phyloP scores from a whole-genome alignment of 2,113 vertebrate genomes.

The Myrmecophaga tridactyla region DNA sequence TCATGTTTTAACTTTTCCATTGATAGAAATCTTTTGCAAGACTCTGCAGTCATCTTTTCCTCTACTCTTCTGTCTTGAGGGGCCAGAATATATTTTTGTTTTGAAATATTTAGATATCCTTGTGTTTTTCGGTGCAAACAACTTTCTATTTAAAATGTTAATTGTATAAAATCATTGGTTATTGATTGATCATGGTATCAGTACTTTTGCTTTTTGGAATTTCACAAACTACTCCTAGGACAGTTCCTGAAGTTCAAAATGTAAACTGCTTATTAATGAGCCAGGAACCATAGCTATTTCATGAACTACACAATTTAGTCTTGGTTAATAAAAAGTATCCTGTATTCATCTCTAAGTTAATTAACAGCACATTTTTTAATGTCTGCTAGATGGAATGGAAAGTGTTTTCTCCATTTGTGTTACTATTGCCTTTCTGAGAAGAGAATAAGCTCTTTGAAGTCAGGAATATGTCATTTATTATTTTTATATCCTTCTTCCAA shows the following conservation, averaged over 20 bases:
- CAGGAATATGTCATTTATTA: background rate
- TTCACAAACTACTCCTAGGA: background rate
- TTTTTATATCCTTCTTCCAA: conserved; percentile 14
- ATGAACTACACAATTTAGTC: background rate
- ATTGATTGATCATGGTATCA: background rate
- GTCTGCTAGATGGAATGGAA: background rate
- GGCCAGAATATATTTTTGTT: background rate
- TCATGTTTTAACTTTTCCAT: background rate
- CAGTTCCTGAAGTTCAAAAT: background rate
- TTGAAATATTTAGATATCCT: background rate
- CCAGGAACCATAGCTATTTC: background rate
- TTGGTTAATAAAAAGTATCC: background rate
- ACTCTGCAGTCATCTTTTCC: background rate
- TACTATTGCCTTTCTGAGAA: conserved; percentile 1
- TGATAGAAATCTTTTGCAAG: background rate
- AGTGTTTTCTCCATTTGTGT: background rate
- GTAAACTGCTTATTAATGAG: background rate
- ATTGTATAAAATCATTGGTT: background rate
- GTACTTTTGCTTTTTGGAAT: background rate
- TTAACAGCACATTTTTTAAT: background rate
- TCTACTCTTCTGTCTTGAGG: background rate
- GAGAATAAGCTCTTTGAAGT: background rate
- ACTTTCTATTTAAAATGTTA: background rate
- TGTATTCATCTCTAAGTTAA: background rate
- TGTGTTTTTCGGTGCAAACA: background rate